Evolutionary conservation across 2,888 invertebrate genomes (phyloP).

Genomic region (Harpalus rubripes): DNA sequence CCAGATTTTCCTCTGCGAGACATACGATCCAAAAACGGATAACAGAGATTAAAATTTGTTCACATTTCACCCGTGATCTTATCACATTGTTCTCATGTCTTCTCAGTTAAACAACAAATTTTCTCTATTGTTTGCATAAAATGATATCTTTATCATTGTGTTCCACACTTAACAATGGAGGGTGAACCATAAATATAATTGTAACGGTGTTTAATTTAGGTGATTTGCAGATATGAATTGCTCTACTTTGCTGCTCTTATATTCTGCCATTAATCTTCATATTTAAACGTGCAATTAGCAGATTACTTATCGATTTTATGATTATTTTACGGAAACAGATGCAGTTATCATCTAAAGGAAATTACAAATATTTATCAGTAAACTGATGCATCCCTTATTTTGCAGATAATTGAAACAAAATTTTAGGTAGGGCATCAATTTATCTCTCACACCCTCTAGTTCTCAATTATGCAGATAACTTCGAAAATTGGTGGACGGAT

Average conservation of each 20-base stretch:
- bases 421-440: neutral
- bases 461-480: no score
- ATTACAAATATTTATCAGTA: neutral
- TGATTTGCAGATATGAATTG: slow-evolving; percentile 29
- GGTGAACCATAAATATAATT: slow-evolving; percentile 31
- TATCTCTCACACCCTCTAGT: neutral
- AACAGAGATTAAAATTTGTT: slow-evolving; percentile 33
- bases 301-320: slow-evolving; percentile 42
- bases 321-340: neutral
- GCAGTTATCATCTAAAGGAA: neutral
- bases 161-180: slow-evolving; percentile 17
- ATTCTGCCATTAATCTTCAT: slow-evolving; percentile 18
- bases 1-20: slow-evolving; percentile 11
- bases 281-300: slow-evolving; percentile 10
- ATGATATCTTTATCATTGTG: slow-evolving; percentile 31
- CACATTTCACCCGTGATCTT: slow-evolving; percentile 25
- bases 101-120: slow-evolving; percentile 42
- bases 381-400: neutral
- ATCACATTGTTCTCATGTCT: slow-evolving; percentile 44
- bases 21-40: slow-evolving; percentile 4
- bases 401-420: neutral
- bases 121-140: slow-evolving; percentile 45
- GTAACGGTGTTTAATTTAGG: slow-evolving; percentile 17
- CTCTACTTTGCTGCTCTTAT: neutral
- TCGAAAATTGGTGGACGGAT: no score